These are phyloP conservation scores for Lordiphosa collinella DNA, from an alignment of 1,140 invertebrate species.

Conservation along the genomic window DNA sequence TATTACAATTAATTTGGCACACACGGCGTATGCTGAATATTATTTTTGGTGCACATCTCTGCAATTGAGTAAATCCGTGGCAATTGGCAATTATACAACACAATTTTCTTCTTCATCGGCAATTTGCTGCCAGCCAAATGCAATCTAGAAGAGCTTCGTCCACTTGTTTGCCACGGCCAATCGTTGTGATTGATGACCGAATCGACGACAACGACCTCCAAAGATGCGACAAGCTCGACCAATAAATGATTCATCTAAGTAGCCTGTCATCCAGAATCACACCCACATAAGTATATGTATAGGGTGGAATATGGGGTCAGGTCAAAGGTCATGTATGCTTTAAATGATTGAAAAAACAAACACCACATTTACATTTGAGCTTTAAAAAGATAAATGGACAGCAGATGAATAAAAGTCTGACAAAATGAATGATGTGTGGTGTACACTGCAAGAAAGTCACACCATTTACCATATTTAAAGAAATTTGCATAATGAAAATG, in stretches of 20 bases:
- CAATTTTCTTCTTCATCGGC: constrained; percentile 43
- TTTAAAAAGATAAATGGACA: constrained; percentile 37
- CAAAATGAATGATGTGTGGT: background rate
- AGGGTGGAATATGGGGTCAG: constrained; percentile 6
- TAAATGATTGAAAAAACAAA: constrained; percentile 21
- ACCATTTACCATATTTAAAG: no score
- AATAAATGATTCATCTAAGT: constrained; percentile 42
- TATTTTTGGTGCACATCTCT: constrained; percentile 43
- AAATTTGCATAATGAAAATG: no score
- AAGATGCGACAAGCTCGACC: constrained; percentile 55
- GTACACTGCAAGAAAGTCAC: constrained; percentile 2
- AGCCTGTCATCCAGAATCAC: no score
- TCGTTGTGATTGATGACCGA: constrained; percentile 58
- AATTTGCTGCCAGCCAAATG: constrained; percentile 36
- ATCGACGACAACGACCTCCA: constrained; percentile 33
- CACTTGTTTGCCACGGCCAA: constrained; percentile 2
- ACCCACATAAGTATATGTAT: background rate
- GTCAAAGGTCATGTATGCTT: constrained; percentile 59
- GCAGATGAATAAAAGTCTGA: constrained; percentile 38
- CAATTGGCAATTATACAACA: constrained; percentile 70
- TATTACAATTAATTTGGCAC: constrained; percentile 71
- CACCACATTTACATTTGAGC: constrained; percentile 44
- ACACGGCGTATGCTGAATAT: constrained; percentile 49
- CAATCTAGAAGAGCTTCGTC: constrained; percentile 26
- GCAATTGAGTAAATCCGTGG: constrained; percentile 71